These are phyloP conservation scores for Oligia strigilis DNA, from an alignment of 2,888 invertebrate genomes.

Conservation along the genomic window DNA sequence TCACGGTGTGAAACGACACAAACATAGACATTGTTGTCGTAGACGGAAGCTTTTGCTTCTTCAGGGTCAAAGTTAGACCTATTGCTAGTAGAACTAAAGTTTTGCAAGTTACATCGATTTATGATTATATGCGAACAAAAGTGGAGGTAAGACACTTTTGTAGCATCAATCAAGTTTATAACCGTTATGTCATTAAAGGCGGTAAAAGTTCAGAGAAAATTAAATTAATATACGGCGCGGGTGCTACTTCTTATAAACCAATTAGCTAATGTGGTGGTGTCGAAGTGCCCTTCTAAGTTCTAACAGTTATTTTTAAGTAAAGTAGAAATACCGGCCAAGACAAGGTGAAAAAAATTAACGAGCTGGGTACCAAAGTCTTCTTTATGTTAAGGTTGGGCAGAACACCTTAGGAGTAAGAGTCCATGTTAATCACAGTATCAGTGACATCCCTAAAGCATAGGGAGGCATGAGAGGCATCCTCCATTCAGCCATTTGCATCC, in stretches of 20 bases:
- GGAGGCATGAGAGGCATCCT: neutral
- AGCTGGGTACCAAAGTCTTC: neutral
- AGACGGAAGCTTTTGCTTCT: neutral
- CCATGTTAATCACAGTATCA: neutral
- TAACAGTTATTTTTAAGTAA: neutral
- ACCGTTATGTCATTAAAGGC: neutral
- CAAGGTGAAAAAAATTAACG: neutral
- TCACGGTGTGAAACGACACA: conserved; percentile 5
- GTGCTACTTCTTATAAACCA: conserved; percentile 16
- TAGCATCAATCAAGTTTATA: conserved; percentile 2
- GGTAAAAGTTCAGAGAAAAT: conserved; percentile 25
- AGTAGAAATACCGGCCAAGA: neutral
- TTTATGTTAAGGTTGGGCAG: neutral
- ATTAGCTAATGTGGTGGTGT: conserved; percentile 25
- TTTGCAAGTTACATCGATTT: neutral
- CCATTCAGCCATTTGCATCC: neutral
- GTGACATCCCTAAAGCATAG: too few species aligned
- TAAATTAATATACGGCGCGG: neutral
- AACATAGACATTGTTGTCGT: neutral
- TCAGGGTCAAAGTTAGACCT: neutral
- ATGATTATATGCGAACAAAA: neutral
- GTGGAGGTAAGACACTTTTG: neutral
- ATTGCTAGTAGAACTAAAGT: neutral
- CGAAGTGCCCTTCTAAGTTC: neutral
- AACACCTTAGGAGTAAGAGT: neutral